phyloP scores from a whole-genome alignment of 1,140 invertebrate genomes.

The Macrobrachium nipponense region DNA sequence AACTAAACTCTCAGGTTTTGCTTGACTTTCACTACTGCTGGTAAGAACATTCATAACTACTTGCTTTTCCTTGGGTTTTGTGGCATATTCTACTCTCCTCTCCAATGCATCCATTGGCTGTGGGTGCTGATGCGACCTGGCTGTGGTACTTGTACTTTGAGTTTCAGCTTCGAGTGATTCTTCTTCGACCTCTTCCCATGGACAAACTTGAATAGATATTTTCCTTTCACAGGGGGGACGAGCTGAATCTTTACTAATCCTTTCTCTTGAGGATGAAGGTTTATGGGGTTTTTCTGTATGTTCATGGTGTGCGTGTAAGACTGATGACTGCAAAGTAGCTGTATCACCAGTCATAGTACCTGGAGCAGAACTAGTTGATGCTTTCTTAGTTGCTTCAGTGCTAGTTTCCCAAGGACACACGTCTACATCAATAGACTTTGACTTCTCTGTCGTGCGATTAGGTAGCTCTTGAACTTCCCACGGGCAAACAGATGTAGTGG shows the following conservation, averaged over 20 bases:
- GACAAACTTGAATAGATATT: slow-evolving; percentile 54
- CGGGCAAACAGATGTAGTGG: slow-evolving; percentile 51
- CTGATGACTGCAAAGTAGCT: slow-evolving; percentile 2
- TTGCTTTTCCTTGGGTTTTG: slow-evolving; percentile 48
- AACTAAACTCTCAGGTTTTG: slow-evolving; percentile 44
- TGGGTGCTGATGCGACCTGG: slow-evolving; percentile 10
- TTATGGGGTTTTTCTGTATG: slow-evolving; percentile 27
- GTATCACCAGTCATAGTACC: slow-evolving; percentile 12
- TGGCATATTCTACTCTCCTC: slow-evolving; percentile 31
- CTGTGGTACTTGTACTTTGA: neutral
- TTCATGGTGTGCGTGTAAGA: slow-evolving; percentile 28
- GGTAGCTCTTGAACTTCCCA: slow-evolving; percentile 53
- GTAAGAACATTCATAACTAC: slow-evolving; percentile 5
- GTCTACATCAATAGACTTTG: slow-evolving; percentile 60
- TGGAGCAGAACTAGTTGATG: slow-evolving; percentile 42
- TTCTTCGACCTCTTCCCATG: slow-evolving; percentile 52
- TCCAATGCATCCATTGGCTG: slow-evolving; percentile 28
- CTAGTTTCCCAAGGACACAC: slow-evolving; percentile 64
- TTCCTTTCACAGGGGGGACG: slow-evolving; percentile 50
- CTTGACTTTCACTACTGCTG: slow-evolving; percentile 35
- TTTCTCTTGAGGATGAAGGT: slow-evolving; percentile 24
- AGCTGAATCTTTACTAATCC: slow-evolving; percentile 40
- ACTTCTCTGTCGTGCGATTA: slow-evolving; percentile 56
- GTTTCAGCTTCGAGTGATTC: slow-evolving; percentile 18
- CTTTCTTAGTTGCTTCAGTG: slow-evolving; percentile 42